phyloP scores from a whole-genome alignment of 2,888 invertebrate genomes.

The Monoplex corrugatus region DNA sequence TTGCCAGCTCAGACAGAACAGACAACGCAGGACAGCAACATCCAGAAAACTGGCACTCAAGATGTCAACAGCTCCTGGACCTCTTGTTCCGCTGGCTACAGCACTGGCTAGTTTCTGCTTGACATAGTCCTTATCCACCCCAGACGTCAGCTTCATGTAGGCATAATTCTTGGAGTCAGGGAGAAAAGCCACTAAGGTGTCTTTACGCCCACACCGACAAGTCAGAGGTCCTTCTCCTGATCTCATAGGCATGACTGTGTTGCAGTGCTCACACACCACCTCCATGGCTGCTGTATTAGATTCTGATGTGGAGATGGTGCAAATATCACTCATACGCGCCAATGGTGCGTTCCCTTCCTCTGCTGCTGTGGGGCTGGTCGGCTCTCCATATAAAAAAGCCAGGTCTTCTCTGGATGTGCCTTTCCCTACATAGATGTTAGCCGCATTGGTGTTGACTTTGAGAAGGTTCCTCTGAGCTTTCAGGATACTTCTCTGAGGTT shows the following conservation, averaged over 20 bases:
- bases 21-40: conserved; percentile 95
- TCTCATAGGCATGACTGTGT: conserved; percentile 76
- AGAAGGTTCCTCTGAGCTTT: conserved; percentile 77
- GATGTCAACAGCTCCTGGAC: conserved; percentile 71
- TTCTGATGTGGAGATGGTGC: conserved; percentile 73
- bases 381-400: conserved; percentile 57
- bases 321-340: conserved; percentile 81
- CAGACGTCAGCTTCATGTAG: conserved; percentile 79
- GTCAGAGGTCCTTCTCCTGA: conserved; percentile 63
- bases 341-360: conserved; percentile 75
- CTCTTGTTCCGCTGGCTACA: conserved; percentile 73
- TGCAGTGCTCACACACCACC: conserved; percentile 80
- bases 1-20: conserved; percentile 98
- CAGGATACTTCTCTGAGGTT: conserved; percentile 85
- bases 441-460: conserved; percentile 80
- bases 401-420: conserved; percentile 79
- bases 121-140: conserved; percentile 90
- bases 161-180: conserved; percentile 67
- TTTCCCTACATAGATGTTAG: conserved; percentile 81
- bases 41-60: conserved; percentile 94
- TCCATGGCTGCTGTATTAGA: conserved; percentile 76
- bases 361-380: conserved; percentile 47
- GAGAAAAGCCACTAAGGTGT: conserved; percentile 69
- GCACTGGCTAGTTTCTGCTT: conserved; percentile 84
- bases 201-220: conserved; percentile 74